These are phyloP conservation scores for Zeus faber DNA, from an alignment of 2,113 vertebrate species.

Conservation along the genomic window DNA sequence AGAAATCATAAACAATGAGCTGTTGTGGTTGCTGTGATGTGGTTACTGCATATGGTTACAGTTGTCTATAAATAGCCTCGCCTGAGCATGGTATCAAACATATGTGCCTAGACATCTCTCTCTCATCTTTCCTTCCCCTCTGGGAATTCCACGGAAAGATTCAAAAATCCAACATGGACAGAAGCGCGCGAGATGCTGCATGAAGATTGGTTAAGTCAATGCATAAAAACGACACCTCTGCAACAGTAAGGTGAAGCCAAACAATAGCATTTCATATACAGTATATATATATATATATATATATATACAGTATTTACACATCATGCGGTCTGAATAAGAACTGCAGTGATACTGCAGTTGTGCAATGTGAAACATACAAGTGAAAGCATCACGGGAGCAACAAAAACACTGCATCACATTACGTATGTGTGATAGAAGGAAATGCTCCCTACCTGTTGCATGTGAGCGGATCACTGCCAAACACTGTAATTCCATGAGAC, in stretches of 20 bases:
- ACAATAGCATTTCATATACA: no score
- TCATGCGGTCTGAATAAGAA: constrained; percentile 24
- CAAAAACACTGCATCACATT: constrained; percentile 9
- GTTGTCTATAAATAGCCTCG: constrained; percentile 47
- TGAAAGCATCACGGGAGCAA: constrained; percentile 9
- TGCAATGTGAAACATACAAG: constrained; percentile 40
- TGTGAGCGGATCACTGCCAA: constrained; percentile 37
- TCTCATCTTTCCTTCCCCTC: constrained; percentile 4
- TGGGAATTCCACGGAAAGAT: constrained; percentile 31
- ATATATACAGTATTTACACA: constrained; percentile 11
- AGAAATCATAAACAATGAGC: no score
- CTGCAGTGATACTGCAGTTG: constrained; percentile 44
- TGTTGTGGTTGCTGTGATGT: no score
- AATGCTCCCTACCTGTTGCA: constrained; percentile 73
- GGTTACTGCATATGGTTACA: constrained; percentile 22
- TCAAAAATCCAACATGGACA: constrained; percentile 31
- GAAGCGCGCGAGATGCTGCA: constrained; percentile 27
- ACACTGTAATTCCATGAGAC: constrained; percentile 45
- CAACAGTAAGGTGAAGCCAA: no score
- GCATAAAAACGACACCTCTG: constrained; percentile 2
- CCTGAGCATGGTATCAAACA: constrained; percentile 34
- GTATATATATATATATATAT: no score
- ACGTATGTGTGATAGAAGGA: constrained; percentile 25
- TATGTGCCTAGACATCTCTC: constrained; percentile 30
- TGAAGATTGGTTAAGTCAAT: constrained; percentile 10